phyloP scores from a whole-genome alignment of 2,797 vertebrate species.

The Eremophila alpestris region DNA sequence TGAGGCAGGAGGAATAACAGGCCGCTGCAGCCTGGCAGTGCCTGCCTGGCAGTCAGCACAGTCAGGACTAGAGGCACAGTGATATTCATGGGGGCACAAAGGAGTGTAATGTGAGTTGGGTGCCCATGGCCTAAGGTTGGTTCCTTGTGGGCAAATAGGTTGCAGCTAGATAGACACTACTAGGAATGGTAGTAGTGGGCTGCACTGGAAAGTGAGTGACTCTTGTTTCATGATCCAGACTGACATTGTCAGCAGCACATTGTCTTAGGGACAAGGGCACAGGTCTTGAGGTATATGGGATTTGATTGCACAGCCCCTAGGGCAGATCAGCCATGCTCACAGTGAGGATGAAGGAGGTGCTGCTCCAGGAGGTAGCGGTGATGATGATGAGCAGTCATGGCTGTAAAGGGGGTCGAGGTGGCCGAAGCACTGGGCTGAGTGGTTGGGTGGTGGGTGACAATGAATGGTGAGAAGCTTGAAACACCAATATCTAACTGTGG shows the following conservation, averaged over 20 bases:
- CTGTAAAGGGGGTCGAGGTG: neutral
- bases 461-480: neutral
- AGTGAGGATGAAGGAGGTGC: neutral
- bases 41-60: neutral
- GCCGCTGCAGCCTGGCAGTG: neutral
- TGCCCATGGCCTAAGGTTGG: neutral
- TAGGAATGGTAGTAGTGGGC: neutral
- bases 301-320: neutral
- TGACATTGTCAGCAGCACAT: neutral
- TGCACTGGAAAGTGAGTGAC: neutral
- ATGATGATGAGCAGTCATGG: neutral
- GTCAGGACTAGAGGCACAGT: neutral
- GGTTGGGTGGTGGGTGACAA: neutral
- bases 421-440: neutral
- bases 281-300: neutral
- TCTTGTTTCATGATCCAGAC: accelerated
- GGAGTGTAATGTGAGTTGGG: neutral
- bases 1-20: neutral
- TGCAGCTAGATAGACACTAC: neutral
- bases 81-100: neutral
- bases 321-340: neutral
- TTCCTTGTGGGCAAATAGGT: neutral
- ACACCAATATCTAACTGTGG: neutral
- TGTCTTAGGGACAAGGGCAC: neutral
- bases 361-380: neutral